These are phyloP conservation scores for Ia io DNA, from an alignment of 2,113 vertebrate species.

Conservation along the genomic window DNA sequence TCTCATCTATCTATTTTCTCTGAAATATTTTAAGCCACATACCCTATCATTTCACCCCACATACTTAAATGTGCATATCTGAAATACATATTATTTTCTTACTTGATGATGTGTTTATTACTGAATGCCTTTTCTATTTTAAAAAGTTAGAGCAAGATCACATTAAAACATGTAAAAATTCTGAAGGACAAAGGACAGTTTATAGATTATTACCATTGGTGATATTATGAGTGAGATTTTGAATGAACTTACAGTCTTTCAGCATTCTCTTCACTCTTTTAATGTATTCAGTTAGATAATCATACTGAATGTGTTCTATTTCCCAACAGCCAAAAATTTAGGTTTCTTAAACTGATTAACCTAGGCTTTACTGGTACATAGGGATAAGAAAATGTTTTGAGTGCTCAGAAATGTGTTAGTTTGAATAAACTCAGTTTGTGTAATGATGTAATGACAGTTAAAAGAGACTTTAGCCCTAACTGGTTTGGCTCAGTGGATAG, in stretches of 20 bases:
- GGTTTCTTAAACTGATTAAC: conserved; percentile 16
- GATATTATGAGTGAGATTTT: neutral
- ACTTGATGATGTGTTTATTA: conserved; percentile 18
- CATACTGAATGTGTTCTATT: neutral
- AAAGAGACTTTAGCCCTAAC: neutral
- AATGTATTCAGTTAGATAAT: neutral
- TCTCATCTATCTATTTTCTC: neutral
- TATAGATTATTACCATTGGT: neutral
- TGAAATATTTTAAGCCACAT: neutral
- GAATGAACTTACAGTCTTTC: neutral
- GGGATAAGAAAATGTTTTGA: neutral
- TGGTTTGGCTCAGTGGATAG: no score
- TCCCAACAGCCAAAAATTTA: neutral
- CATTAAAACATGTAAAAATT: neutral
- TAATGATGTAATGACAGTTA: neutral
- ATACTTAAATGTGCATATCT: neutral
- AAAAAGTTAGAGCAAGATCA: neutral
- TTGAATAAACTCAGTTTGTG: neutral
- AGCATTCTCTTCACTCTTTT: neutral
- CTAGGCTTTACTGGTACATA: neutral
- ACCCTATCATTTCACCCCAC: neutral
- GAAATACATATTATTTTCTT: neutral
- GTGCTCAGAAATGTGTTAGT: conserved; percentile 4
- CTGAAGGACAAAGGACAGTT: neutral
- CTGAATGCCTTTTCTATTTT: neutral